Evolutionary conservation across 1,140 invertebrate genomes (phyloP).

Genomic region (Caenorhabditis remanei): DNA sequence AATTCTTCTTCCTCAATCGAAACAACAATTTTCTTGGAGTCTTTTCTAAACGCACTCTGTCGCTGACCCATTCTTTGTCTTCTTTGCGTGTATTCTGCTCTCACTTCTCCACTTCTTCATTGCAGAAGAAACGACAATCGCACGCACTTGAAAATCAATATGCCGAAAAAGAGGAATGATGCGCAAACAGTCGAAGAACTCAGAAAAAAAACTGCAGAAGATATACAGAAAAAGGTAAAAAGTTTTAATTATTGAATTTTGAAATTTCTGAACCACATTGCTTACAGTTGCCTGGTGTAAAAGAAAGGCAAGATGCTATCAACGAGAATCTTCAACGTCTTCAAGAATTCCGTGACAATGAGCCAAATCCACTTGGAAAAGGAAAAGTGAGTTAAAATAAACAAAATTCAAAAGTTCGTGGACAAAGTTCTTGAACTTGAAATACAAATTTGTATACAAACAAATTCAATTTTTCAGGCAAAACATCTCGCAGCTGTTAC

Average conservation of each 20-base stretch:
- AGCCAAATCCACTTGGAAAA: conserved; percentile 24
- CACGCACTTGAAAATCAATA: conserved; percentile 18
- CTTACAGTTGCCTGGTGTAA: conserved; percentile 7
- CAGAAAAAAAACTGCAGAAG: conserved; percentile 16
- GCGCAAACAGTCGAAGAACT: background rate
- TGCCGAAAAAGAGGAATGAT: conserved; percentile 15
- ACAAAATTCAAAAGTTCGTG: background rate
- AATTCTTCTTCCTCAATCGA: background rate
- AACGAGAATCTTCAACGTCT: conserved; percentile 31
- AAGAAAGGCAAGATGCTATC: conserved; percentile 14
- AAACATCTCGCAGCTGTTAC: conserved; percentile 23
- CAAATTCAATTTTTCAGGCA: background rate
- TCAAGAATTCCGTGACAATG: conserved; percentile 32
- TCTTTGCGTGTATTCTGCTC: conserved; percentile 35
- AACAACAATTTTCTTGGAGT: too few relatives aligned
- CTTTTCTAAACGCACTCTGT: background rate
- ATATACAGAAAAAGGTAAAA: background rate
- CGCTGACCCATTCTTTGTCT: background rate
- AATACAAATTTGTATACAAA: too few relatives aligned
- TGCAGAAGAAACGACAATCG: background rate
- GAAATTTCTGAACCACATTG: background rate
- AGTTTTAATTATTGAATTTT: background rate
- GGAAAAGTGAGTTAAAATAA: background rate
- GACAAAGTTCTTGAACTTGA: too few relatives aligned
- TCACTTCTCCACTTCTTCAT: conserved; percentile 3